phyloP scores from a whole-genome alignment of 1,140 invertebrate genomes.

The Euwallacea fornicatus region DNA sequence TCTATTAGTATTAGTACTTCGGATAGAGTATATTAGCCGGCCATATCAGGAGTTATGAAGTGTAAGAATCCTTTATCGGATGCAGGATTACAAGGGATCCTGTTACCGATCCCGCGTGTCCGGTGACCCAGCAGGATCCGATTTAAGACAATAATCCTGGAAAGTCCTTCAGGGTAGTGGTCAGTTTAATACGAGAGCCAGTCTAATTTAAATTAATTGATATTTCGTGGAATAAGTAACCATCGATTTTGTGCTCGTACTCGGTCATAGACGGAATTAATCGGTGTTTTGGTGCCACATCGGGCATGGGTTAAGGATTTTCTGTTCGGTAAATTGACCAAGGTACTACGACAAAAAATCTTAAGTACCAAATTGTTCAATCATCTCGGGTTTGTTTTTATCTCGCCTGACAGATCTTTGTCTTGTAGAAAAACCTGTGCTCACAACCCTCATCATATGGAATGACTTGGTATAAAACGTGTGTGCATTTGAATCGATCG shows the following conservation, averaged over 20 bases:
- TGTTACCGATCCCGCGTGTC: conserved; percentile 8
- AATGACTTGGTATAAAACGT: neutral
- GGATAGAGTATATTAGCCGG: conserved; percentile 37
- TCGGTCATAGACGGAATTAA: neutral
- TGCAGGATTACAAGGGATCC: conserved; percentile 27
- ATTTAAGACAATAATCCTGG: conserved; percentile 40
- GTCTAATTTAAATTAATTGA: conserved; percentile 16
- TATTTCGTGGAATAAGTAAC: neutral
- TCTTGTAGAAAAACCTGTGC: neutral
- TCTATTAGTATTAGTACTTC: conserved; percentile 30
- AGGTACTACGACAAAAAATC: conserved; percentile 16
- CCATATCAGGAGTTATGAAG: conserved; percentile 40
- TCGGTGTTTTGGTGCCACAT: neutral
- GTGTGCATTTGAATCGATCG: too few species aligned
- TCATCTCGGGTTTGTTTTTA: neutral
- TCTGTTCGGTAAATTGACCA: conserved; percentile 4
- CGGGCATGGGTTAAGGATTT: neutral
- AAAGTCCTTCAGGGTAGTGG: conserved; percentile 35
- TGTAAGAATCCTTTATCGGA: conserved; percentile 40
- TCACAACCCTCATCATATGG: neutral
- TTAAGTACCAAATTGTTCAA: conserved; percentile 33
- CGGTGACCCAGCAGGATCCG: conserved; percentile 27
- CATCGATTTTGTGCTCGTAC: neutral
- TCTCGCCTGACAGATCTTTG: neutral
- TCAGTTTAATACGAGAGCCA: conserved; percentile 22